These are phyloP conservation scores for Sebastes umbrosus DNA, from an alignment of 2,797 vertebrate genomes.

Conservation along the genomic window DNA sequence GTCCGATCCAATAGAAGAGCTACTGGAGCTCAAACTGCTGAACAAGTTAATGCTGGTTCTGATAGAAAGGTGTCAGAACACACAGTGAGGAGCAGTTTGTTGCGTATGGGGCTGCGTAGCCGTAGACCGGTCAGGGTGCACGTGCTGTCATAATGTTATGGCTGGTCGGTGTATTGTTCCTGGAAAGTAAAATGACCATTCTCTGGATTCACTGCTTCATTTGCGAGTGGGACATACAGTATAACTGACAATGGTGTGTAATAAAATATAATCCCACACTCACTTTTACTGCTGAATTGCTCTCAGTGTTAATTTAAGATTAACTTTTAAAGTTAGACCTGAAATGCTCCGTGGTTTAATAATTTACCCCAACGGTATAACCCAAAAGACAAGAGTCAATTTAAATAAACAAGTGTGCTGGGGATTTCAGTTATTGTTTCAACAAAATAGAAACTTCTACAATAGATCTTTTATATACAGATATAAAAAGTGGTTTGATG, in stretches of 20 bases:
- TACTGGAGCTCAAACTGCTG: too few species aligned
- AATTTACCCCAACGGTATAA: background rate
- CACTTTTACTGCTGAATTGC: slow-evolving; percentile 1
- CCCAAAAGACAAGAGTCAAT: background rate
- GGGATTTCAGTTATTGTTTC: background rate
- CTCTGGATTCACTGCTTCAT: background rate
- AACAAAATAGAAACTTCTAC: background rate
- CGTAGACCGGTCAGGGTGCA: too few species aligned
- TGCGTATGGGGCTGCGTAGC: too few species aligned
- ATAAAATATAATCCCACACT: background rate
- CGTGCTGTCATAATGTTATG: rapidly evolving
- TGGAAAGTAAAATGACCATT: background rate
- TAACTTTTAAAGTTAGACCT: background rate
- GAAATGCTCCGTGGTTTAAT: background rate
- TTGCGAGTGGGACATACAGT: background rate
- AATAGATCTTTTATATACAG: background rate
- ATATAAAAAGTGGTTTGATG: background rate
- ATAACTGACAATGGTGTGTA: background rate
- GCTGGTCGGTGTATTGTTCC: too few species aligned
- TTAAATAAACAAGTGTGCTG: background rate
- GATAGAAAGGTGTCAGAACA: too few species aligned
- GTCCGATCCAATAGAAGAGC: too few species aligned
- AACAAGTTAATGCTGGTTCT: too few species aligned
- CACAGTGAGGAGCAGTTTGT: too few species aligned
- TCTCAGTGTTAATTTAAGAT: background rate